Conservation (phyloP, 2,113 vertebrate genomes). For the Myiozetetes cayanensis region DNA sequence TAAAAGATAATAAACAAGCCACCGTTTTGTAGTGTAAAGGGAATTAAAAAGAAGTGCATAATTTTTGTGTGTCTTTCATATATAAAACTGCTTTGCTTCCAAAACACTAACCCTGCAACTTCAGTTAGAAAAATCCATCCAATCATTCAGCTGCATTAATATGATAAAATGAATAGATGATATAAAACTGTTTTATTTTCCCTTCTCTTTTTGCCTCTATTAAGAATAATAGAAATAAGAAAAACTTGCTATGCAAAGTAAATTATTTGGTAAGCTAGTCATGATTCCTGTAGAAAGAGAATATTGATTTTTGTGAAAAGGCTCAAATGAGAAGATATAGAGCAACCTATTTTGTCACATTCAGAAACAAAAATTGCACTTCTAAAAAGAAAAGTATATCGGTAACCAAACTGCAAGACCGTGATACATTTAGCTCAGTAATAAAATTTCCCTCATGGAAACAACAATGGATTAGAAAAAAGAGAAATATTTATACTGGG, state of each 20-base stretch:
- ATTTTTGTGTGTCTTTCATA: not conserved
- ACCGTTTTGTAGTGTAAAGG: not conserved
- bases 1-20: not conserved
- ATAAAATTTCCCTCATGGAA: slow-evolving; percentile 15
- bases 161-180: not conserved
- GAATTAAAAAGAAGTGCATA: not conserved
- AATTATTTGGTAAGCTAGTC: not conserved
- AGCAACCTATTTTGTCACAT: slow-evolving; percentile 11
- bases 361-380: not conserved
- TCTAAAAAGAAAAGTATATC: slow-evolving; percentile 9
- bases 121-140: not conserved
- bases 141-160: not conserved
- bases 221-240: not conserved
- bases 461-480: not conserved
- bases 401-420: not conserved
- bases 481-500: not conserved
- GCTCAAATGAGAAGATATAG: slow-evolving; percentile 7
- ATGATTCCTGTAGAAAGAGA: not conserved
- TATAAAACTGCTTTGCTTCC: not conserved
- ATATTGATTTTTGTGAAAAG: not conserved
- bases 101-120: not conserved
- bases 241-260: not conserved
- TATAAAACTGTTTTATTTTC: not conserved
- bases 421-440: not conserved
- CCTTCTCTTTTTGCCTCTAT: not conserved